Evolutionary conservation across 2,113 vertebrate species (phyloP).

Genomic region (Pongo pygmaeus): DNA sequence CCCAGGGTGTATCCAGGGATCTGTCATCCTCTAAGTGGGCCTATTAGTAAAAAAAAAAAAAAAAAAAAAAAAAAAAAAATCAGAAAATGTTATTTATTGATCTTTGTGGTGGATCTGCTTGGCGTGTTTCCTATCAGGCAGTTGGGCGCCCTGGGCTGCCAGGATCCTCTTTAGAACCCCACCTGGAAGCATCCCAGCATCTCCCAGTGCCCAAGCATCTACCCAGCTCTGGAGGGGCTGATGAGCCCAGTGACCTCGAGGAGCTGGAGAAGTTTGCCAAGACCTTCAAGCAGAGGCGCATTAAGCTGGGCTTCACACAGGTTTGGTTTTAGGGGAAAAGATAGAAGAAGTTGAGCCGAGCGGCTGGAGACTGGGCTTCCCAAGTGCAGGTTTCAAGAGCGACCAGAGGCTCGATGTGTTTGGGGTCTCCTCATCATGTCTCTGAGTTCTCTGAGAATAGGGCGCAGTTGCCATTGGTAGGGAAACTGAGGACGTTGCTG

Average conservation of each 20-base stretch:
- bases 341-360: not conserved
- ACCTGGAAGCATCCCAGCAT: conserved; percentile 92
- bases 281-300: conserved; percentile 98
- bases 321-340: conserved; percentile 75
- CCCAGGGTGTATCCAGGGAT: not conserved
- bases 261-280: conserved; percentile 98
- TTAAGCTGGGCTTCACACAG: conserved; percentile 99
- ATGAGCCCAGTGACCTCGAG: conserved; percentile 97
- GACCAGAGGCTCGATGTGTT: fast-evolving
- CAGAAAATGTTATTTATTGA: not conserved
- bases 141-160: conserved; percentile 91
- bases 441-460: not conserved
- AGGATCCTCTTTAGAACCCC: conserved; percentile 91
- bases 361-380: not conserved
- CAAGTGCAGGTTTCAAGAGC: not conserved
- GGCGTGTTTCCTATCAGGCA: conserved; percentile 80
- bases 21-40: not conserved
- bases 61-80: not conserved
- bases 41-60: no score
- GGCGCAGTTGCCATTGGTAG: not conserved
- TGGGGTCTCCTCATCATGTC: not conserved
- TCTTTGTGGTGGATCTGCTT: not conserved
- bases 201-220: conserved; percentile 93
- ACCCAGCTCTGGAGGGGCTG: conserved; percentile 83
- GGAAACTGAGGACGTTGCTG: not conserved